Conservation (phyloP, 2,888 invertebrate genomes). For the Eupithecia exiguata region DNA sequence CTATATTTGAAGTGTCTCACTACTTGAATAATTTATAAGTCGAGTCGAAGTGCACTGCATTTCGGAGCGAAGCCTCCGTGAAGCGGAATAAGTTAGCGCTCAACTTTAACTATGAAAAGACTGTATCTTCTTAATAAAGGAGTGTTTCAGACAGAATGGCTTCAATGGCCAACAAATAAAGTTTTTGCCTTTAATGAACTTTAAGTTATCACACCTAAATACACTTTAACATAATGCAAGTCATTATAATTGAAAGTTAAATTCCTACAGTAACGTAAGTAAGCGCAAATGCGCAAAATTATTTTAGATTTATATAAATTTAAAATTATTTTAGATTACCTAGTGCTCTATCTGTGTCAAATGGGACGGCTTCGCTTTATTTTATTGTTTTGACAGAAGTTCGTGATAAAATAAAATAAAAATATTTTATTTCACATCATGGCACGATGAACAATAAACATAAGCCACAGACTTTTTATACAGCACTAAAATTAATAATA, state of each 20-base stretch:
- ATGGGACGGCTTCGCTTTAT: neutral
- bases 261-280: neutral
- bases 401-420: no score
- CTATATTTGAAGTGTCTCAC: constrained; percentile 81
- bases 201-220: constrained; percentile 6
- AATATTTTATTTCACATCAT: no score
- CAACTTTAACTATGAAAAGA: constrained; percentile 52
- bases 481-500: no score
- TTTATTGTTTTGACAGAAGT: neutral
- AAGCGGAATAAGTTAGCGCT: constrained; percentile 61
- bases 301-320: no score
- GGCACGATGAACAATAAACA: no score
- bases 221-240: neutral
- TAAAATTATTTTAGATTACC: neutral
- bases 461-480: no score
- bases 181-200: constrained; percentile 24
- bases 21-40: constrained; percentile 83
- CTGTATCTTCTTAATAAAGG: constrained; percentile 40
- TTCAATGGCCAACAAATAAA: constrained; percentile 30
- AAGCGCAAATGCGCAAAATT: no score
- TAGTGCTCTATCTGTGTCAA: neutral
- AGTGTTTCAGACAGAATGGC: constrained; percentile 30
- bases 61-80: constrained; percentile 68
- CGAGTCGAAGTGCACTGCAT: constrained; percentile 73
- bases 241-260: neutral